Evolutionary conservation across 2,113 vertebrate species (phyloP).

Genomic region (Otolemur garnettii): DNA sequence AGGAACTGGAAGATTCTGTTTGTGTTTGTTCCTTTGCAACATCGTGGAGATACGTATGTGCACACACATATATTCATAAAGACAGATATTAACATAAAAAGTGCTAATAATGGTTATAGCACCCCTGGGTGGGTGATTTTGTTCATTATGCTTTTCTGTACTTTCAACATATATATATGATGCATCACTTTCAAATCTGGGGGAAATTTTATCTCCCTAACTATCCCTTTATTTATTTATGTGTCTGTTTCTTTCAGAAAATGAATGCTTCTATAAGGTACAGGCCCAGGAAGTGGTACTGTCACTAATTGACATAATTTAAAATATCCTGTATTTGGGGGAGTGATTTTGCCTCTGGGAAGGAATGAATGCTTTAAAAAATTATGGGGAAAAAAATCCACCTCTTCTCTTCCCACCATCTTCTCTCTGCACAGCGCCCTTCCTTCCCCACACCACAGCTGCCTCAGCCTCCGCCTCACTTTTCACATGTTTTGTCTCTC

Average conservation of each 20-base stretch:
- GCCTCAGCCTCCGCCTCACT: constrained; percentile 49
- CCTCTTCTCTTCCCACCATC: background rate
- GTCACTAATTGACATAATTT: constrained; percentile 44
- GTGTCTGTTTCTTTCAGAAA: constrained; percentile 41
- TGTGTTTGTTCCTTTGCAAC: constrained; percentile 10
- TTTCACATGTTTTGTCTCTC: constrained; percentile 68
- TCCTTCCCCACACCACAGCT: background rate
- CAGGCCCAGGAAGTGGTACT: background rate
- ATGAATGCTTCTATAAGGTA: background rate
- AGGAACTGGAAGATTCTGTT: background rate
- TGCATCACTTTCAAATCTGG: constrained; percentile 9
- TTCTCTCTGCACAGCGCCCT: background rate
- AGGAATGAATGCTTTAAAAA: constrained; percentile 41
- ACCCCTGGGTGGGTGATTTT: background rate
- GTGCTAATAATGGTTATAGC: background rate
- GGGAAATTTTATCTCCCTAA: background rate
- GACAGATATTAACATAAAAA: background rate
- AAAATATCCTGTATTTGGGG: constrained; percentile 31
- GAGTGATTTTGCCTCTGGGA: constrained; percentile 49
- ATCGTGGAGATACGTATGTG: background rate
- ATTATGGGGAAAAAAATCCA: background rate
- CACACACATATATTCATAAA: background rate
- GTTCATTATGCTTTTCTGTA: constrained; percentile 23
- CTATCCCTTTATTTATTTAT: background rate
- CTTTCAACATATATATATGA: background rate